phyloP scores from a whole-genome alignment of 2,888 invertebrate species.

The Clepsis dumicolana region DNA sequence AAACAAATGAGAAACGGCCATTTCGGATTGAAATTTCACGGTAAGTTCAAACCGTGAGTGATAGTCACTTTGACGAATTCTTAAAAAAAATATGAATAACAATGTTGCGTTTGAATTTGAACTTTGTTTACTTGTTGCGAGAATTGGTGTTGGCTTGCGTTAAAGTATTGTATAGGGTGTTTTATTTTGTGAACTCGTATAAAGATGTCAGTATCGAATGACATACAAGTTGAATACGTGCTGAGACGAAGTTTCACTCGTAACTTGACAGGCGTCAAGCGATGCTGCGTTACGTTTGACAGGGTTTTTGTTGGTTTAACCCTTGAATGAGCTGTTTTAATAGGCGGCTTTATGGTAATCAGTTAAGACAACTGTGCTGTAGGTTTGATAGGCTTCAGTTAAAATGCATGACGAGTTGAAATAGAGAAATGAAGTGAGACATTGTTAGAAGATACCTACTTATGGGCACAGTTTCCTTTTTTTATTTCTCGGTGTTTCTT shows the following conservation, averaged over 20 bases:
- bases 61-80: constrained; percentile 78
- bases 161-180: constrained; percentile 48
- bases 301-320: constrained; percentile 63
- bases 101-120: constrained; percentile 33
- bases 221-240: constrained; percentile 73
- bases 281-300: constrained; percentile 58
- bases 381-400: constrained; percentile 30
- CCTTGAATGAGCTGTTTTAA: constrained; percentile 49
- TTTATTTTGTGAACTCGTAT: constrained; percentile 60
- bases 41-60: constrained; percentile 68
- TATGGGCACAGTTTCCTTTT: too few species aligned
- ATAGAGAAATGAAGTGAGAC: constrained; percentile 2
- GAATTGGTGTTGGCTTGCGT: constrained; percentile 47
- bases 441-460: constrained; percentile 1
- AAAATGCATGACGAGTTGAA: constrained; percentile 31
- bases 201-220: constrained; percentile 83
- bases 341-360: constrained; percentile 36
- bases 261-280: constrained; percentile 69
- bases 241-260: constrained; percentile 78
- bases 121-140: constrained; percentile 44
- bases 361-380: constrained; percentile 41
- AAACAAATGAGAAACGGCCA: constrained; percentile 45
- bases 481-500: too few species aligned
- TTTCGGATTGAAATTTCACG: constrained; percentile 48
- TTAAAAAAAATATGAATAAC: constrained; percentile 59